Base-by-base conservation (phyloP, 2,797 vertebrate species). In the Bovichtus diacanthus region DNA sequence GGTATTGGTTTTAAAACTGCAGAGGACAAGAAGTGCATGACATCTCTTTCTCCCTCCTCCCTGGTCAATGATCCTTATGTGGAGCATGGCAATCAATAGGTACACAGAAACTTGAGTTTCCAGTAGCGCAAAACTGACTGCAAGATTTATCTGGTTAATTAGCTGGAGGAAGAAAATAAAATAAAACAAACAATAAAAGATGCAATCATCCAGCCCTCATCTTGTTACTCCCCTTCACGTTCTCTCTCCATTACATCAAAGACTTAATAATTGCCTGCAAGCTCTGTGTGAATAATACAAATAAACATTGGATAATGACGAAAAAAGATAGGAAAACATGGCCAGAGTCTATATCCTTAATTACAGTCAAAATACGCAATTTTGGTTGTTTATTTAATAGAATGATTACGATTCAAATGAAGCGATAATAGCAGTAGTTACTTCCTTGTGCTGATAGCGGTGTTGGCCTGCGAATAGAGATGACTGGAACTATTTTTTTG, bases 71-170 rank as follows among this genome's bases (percentile, higher is more conserved):
- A 87, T 84, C 67, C 77, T 83, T 78, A 83, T 81, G 78, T 86
- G 58, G 39, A 85, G 85, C 80, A 29, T 36, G 10, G 69, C 63
- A 76, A 93, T 95, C 93, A 86, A 94, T 94, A 88, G 19, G 36
- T 86, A 88, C 76, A 81, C 70, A 88, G 78, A 78, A 56, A 72
- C 89, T 87, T 89, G 80, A 70, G 84, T 90, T 92, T 93, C 83
- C 72, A 61, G 76, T 79, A 68, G 84, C 75, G 79, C 85, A 88
- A 91, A 80, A 88, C 80, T 82, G 84, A 92, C 77, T 92, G 67
- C 70, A 82, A 93, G 93, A 94, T 94, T 92, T 93, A 94, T 93
- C 91, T 77, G 49, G 84, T 92, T 93, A 94, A 95, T 95, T 95
- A 92, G 66, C 75, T 74, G 51, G 61, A 90, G 88, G 83, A 65